Evolutionary conservation across 2,888 invertebrate species (phyloP), one percentile per base, ranked within the genome.

Genomic region (Cephalotes varians): DNA sequence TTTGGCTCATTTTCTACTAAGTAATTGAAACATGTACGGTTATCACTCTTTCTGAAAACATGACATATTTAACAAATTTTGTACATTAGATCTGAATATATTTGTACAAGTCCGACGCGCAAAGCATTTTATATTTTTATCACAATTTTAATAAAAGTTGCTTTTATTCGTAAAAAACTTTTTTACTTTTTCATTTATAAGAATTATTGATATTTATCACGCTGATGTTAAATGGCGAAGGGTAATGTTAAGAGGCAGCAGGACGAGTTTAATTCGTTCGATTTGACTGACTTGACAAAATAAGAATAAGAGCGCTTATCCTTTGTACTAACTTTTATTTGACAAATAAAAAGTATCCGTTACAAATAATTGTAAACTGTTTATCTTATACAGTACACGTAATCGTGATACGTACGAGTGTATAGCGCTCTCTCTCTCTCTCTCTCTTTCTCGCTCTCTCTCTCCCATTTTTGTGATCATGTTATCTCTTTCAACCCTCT

Each of bases 271-370:
- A 21, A 51, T 37, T 9, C 34, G 15, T 9, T 3, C 15, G 51
- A 65, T 49, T 67, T 34, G 15, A 10, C 7, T 34, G 1, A 54
- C 21, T 69, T n/a, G 37, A 28, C 4, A 4, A 15, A 25, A 34
- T 47, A 18, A 65, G 51, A 65, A 34, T 21, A 40, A 65, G 9
- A 12, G 18, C 47, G 2, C 1, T 37, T 12, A n/a, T 88, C 86
- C 88, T 93, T 93, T 93, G 93, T 93, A 93, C 93, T 93, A 93
- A 93, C 87, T 92, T 93, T 93, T 93, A 93, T 93, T 93, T 90
- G 93, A 93, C 93, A 93, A 93, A 93, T 93, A 93, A 93, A 92
- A 93, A 93, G 91, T 92, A 92, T 93, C 88, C 91, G 89, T 93
- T 93, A 93, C 93, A 93, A 93, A 93, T 93, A 92, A 93, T 92